phyloP scores from a whole-genome alignment of 2,113 vertebrate genomes.

The Poicephalus gulielmi region DNA sequence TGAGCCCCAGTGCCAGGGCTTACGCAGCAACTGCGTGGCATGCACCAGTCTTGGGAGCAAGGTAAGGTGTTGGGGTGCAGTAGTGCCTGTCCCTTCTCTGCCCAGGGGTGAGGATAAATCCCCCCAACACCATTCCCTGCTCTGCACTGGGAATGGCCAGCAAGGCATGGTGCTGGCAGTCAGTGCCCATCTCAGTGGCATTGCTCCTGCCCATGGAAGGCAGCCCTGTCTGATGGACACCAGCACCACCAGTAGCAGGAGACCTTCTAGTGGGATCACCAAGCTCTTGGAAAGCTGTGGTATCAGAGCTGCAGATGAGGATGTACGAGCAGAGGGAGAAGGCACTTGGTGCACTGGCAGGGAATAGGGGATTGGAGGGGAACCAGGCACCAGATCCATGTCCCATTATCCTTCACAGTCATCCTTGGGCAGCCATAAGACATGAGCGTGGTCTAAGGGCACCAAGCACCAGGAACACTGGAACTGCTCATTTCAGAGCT shows the following conservation, averaged over 20 bases:
- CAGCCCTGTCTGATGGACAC: rapidly evolving
- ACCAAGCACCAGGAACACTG: rapidly evolving
- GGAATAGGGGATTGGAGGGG: neutral
- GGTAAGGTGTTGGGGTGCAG: neutral
- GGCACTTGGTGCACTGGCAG: rapidly evolving
- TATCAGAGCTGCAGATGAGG: neutral
- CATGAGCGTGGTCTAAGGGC: rapidly evolving
- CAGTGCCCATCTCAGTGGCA: rapidly evolving
- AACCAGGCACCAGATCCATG: rapidly evolving
- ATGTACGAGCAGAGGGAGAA: neutral
- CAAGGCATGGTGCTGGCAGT: neutral
- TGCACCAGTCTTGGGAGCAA: neutral
- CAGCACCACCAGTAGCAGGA: neutral
- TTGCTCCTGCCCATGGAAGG: neutral
- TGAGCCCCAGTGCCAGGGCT: neutral
- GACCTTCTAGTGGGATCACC: neutral
- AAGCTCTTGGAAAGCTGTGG: neutral
- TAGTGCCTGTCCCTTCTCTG: neutral
- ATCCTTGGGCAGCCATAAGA: rapidly evolving
- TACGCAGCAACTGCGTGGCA: rapidly evolving
- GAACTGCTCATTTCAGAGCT: neutral
- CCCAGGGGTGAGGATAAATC: neutral
- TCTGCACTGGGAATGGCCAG: rapidly evolving
- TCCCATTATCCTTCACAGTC: neutral
- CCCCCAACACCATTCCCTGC: neutral